Base-by-base conservation (phyloP, 2,888 invertebrate genomes). In the Allophyes oxyacanthae region DNA sequence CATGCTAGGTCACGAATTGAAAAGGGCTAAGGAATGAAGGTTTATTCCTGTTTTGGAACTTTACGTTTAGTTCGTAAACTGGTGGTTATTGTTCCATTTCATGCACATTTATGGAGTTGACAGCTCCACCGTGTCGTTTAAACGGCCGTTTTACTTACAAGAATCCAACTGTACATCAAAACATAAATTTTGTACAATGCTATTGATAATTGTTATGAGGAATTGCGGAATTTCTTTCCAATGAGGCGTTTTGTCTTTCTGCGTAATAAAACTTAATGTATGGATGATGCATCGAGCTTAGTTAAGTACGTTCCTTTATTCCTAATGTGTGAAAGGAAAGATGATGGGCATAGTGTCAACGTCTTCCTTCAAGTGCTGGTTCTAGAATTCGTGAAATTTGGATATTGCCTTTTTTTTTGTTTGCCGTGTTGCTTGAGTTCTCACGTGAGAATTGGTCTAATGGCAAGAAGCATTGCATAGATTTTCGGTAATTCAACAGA, bases 1-100 rank as follows among this genome's bases (percentile, higher is more conserved):
- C 81, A 86, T 87, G 86, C 87, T 67, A 77, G 81, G 85, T 86
- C 87, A 86, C 87, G 87, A 75, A 81, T 74, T 75, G 77, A 82
- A 81, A 81, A 77, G 82, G 82, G 74, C 77, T 76, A 52, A 73
- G 73, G 64, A 58, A 75, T 72, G 74, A 66, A 59, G 78, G 73
- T 74, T 72, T 76, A 76, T 78, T 82, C 82, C 81, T 72, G 70
- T 75, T 79, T 82, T 65, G 83, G 77, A 69, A 51, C 67, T 71
- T 75, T 70, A 67, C 74, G 76, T 68, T 82, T 77, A 64, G 73
- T 70, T 64, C 69, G 62, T 75, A 66, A 78, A 77, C 64, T 71
- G 59, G 58, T 66, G 61, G 64, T 66, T 79, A 78, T 81, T 81
- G 79, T 81, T 72, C 63, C 63, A 74, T 69, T 76, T 75, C 72